A percentile compares a stretch with the other conserved stretches of the same genome.
Conservation (phyloP, 2,888 invertebrate species). For the Galeruca laticollis region DNA sequence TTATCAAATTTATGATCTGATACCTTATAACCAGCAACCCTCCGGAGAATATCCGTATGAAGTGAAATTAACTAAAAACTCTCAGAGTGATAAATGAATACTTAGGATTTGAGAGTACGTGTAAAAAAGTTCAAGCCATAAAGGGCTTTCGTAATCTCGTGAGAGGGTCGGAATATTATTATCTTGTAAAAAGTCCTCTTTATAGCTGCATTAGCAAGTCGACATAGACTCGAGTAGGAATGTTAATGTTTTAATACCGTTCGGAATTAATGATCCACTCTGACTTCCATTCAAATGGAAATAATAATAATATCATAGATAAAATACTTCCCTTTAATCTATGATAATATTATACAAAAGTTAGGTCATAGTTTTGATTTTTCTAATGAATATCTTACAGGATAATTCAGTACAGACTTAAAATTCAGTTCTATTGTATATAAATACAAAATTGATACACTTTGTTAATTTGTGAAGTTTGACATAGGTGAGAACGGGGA, state of each 20-base stretch:
- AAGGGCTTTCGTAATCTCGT: slow-evolving; percentile 55
- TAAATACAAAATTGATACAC: too few relatives aligned
- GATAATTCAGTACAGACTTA: too few relatives aligned
- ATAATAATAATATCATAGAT: not conserved
- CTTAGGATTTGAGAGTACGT: slow-evolving; percentile 55
- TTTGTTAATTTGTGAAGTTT: too few relatives aligned
- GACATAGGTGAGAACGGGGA: too few relatives aligned
- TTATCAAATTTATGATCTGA: slow-evolving; percentile 29
- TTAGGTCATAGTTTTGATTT: too few relatives aligned
- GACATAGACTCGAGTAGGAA: slow-evolving; percentile 50
- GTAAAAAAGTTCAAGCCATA: slow-evolving; percentile 58
- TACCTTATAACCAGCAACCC: slow-evolving; percentile 12
- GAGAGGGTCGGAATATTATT: slow-evolving; percentile 55
- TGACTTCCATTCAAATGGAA: slow-evolving; percentile 13
- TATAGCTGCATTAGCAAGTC: slow-evolving; percentile 54
- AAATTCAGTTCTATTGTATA: too few relatives aligned
- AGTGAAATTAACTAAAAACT: slow-evolving; percentile 46
- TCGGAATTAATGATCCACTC: slow-evolving; percentile 47
- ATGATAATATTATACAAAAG: too few relatives aligned
- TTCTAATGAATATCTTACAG: too few relatives aligned
- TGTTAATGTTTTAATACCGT: slow-evolving; percentile 52
- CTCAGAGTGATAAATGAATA: slow-evolving; percentile 59
- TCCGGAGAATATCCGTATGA: slow-evolving; percentile 29
- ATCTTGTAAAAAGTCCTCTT: slow-evolving; percentile 49
- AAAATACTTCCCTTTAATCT: too few relatives aligned